Evolutionary conservation across 2,888 invertebrate genomes (phyloP).

Genomic region (Acanthoscelides obtectus): DNA sequence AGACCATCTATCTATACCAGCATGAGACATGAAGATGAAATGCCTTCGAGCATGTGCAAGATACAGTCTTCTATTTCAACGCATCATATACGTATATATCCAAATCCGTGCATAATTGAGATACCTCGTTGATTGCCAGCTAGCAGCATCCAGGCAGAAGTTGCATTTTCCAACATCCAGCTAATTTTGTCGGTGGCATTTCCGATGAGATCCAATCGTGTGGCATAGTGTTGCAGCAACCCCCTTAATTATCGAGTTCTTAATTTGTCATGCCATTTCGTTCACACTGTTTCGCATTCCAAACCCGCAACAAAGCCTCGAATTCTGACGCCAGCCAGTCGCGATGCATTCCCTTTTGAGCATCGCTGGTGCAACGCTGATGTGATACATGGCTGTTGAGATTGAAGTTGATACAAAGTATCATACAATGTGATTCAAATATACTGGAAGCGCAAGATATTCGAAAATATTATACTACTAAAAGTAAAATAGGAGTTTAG

Average conservation of each 20-base stretch:
- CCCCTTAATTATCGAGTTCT: neutral
- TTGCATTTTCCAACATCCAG: neutral
- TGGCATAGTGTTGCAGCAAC: neutral
- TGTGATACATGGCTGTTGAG: neutral
- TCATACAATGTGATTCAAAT: too few relatives aligned
- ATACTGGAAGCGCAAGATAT: too few relatives aligned
- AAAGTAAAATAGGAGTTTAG: too few relatives aligned
- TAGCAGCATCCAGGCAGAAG: neutral
- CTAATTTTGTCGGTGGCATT: neutral
- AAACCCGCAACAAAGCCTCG: neutral
- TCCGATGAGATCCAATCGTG: neutral
- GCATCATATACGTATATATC: too few relatives aligned
- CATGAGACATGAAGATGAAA: too few relatives aligned
- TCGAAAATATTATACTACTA: too few relatives aligned
- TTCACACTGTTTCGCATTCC: neutral
- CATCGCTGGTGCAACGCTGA: neutral
- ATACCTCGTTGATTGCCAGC: neutral
- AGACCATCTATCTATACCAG: too few relatives aligned
- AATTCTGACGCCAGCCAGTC: neutral
- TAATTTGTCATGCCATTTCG: neutral
- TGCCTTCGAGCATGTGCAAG: too few relatives aligned
- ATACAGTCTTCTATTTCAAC: too few relatives aligned
- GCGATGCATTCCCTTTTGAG: neutral
- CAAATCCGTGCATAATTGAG: neutral
- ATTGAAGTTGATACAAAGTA: neutral